phyloP scores from a whole-genome alignment of 2,113 vertebrate genomes.

The Puntigrus tetrazona region DNA sequence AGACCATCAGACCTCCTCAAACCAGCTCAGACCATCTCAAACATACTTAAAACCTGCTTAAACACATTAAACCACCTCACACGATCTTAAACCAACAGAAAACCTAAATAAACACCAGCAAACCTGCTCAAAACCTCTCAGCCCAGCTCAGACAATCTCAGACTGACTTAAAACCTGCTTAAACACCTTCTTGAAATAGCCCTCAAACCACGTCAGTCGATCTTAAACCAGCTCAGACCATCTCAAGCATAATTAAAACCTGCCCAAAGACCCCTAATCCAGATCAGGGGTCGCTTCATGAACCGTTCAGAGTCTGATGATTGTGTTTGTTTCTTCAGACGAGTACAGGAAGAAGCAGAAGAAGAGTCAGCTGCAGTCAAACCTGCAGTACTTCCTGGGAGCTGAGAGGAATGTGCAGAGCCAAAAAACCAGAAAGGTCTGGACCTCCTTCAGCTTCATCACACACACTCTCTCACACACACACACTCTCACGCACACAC shows the following conservation, averaged over 20 bases:
- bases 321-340: slow-evolving; percentile 60
- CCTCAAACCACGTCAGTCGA: neutral
- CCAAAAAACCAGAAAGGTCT: slow-evolving; percentile 66
- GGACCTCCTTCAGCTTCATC: neutral
- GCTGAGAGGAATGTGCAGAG: slow-evolving; percentile 47
- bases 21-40: neutral
- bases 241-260: too few species aligned
- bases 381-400: slow-evolving; percentile 71
- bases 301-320: neutral
- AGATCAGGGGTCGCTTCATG: too few species aligned
- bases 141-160: fast-evolving
- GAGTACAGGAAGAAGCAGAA: slow-evolving; percentile 73
- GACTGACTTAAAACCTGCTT: too few species aligned
- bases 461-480: too few species aligned
- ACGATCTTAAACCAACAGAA: too few species aligned
- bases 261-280: too few species aligned
- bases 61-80: neutral
- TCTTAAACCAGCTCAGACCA: too few species aligned
- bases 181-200: too few species aligned
- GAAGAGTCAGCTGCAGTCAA: slow-evolving; percentile 66
- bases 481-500: too few species aligned
- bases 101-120: too few species aligned
- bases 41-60: too few species aligned
- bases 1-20: neutral
- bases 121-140: neutral